phyloP scores from a whole-genome alignment of 2,113 vertebrate genomes.

The Nothocercus nigrocapillus region DNA sequence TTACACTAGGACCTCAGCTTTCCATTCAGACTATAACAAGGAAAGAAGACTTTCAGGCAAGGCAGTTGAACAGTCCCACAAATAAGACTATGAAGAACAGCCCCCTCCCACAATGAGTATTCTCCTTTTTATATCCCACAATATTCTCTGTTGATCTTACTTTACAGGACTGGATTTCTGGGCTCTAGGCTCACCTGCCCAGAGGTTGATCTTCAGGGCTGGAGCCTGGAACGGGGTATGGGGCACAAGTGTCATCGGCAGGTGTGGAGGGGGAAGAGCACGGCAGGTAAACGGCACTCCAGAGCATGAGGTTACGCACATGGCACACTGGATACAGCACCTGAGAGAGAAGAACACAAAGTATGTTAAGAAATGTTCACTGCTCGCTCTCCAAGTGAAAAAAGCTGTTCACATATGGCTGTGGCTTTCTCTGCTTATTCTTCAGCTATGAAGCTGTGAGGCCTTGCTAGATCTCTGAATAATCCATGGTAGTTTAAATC shows the following conservation, averaged over 20 bases:
- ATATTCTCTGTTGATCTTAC: slow-evolving; percentile 73
- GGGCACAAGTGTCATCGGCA: slow-evolving; percentile 90
- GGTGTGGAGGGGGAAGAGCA: slow-evolving; percentile 94
- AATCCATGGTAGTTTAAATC: background rate
- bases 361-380: background rate
- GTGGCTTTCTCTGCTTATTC: background rate
- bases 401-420: background rate
- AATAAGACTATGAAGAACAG: fast-evolving
- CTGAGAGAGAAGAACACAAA: slow-evolving; percentile 63
- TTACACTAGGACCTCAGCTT: fast-evolving
- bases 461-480: background rate
- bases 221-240: slow-evolving; percentile 88
- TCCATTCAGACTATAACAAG: background rate
- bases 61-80: background rate
- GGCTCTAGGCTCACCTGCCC: slow-evolving; percentile 88
- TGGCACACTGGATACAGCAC: slow-evolving; percentile 98
- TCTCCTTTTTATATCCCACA: background rate
- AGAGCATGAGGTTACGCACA: slow-evolving; percentile 94
- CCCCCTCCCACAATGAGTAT: background rate
- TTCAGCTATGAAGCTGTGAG: background rate
- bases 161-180: slow-evolving; percentile 59
- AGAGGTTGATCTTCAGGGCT: slow-evolving; percentile 89
- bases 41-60: background rate
- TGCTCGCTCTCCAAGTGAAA: background rate
- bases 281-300: slow-evolving; percentile 96